Evolutionary conservation across 2,797 vertebrate species (phyloP), one percentile per base, ranked within the genome.

Genomic region (Spizella passerina): DNA sequence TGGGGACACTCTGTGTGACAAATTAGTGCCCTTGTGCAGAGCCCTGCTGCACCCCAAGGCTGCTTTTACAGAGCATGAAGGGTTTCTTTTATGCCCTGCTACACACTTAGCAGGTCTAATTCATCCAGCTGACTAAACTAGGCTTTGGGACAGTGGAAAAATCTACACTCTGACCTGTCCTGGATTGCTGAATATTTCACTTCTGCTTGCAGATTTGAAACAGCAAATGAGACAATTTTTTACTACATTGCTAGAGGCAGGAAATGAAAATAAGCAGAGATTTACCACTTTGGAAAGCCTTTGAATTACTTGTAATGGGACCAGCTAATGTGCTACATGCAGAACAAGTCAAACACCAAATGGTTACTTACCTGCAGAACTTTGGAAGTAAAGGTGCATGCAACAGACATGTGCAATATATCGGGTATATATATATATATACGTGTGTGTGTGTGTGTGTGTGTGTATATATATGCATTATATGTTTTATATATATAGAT

Each of bases 1-100:
- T 53, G 22, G 1, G 4, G 29, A 59, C 49, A 78, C 0, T 0
- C 27, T 30, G 24, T n/a, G 53, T 14, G 32, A 47, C 1, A 1
- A 72, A 59, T n/a, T 26, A 20, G 9, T 47, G 50, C 6, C 27
- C 18, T 60, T 69, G 46, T 57, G 53, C 53, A 71, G 49, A 49
- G 50, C 22, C 41, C 50, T 43, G 3, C 63, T 52, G 59, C 4
- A 27, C 29, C 16, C 18, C 34, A 46, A 44, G 26, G 47, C 12
- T 64, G 41, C 17, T 55, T 76, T 82, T 82, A 71, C 9, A 12
- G 39, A 56, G 22, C n/a, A 18, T 14, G 7, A 69, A 79, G 36
- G 19, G 19, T n/a, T 78, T 66, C 47, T 71, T 82, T 71, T 50
- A 55, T 56, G 50, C 26, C 19, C 8, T 68, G 22, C 57, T 82